Conservation (phyloP, 2,888 invertebrate genomes). For the Tenthredo amoena region DNA sequence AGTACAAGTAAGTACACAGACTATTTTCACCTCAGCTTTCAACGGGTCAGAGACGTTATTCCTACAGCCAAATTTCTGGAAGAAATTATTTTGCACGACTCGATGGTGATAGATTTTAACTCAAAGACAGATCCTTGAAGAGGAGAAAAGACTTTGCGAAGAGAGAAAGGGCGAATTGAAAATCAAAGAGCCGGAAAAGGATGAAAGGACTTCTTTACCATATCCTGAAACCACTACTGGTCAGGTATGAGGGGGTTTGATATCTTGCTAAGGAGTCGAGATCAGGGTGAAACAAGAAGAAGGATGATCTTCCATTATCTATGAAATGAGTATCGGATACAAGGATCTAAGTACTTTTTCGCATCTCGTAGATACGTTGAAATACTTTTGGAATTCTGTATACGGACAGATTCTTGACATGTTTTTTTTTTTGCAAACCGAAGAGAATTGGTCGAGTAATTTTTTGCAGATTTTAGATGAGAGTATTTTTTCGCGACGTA, state of each 20-base stretch:
- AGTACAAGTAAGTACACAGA: constrained; percentile 64
- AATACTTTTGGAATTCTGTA: no score
- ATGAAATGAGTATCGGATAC: no score
- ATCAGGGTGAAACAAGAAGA: not conserved
- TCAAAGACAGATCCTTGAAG: constrained; percentile 62
- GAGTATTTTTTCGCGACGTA: not conserved
- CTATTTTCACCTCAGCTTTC: not conserved
- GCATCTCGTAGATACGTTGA: no score
- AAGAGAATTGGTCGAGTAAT: no score
- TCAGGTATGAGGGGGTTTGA: constrained; percentile 56
- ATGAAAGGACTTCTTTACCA: constrained; percentile 64
- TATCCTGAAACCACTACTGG: constrained; percentile 64
- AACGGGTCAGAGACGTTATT: not conserved
- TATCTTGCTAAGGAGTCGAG: not conserved
- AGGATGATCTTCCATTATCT: no score
- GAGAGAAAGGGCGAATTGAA: constrained; percentile 56
- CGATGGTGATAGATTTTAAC: not conserved
- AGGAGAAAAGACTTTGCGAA: constrained; percentile 61
- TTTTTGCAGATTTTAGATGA: no score
- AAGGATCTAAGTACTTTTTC: no score
- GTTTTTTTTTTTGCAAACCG: no score
- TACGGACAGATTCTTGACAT: no score
- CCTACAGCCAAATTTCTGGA: not conserved
- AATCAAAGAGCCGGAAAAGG: constrained; percentile 36
- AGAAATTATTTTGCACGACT: not conserved